These are phyloP conservation scores for Lanius ludovicianus DNA, from an alignment of 2,113 vertebrate species.

Conservation along the genomic window DNA sequence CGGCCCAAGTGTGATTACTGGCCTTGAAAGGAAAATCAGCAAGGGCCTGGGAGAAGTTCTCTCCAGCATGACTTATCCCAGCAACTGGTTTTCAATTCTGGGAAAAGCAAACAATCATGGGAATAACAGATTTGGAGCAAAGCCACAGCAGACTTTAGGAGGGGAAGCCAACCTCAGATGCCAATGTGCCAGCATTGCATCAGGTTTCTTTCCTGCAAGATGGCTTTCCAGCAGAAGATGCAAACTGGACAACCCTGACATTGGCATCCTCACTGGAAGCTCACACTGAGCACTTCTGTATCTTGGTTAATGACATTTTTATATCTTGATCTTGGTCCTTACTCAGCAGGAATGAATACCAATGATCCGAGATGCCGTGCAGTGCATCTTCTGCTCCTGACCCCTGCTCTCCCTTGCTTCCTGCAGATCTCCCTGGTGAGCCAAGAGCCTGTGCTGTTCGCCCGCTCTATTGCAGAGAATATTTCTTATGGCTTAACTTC, in stretches of 20 bases:
- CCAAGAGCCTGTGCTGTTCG: slow-evolving; percentile 93
- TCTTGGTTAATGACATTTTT: not conserved
- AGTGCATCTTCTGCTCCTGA: not conserved
- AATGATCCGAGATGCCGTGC: fast-evolving
- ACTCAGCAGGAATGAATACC: not conserved
- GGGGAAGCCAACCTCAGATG: not conserved
- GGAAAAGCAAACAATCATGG: not conserved
- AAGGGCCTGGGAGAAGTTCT: not conserved
- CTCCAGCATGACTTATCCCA: not conserved
- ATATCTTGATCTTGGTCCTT: fast-evolving
- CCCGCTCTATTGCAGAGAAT: slow-evolving; percentile 87
- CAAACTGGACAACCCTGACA: not conserved
- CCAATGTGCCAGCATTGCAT: not conserved
- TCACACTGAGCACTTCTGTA: not conserved
- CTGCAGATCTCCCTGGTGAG: slow-evolving; percentile 89
- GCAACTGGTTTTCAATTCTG: not conserved
- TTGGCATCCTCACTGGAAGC: not conserved
- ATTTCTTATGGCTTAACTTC: slow-evolving; percentile 87
- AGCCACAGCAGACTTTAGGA: not conserved
- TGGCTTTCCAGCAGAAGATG: not conserved
- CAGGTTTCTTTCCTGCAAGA: not conserved
- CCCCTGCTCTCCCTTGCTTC: not conserved
- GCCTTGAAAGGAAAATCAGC: not conserved
- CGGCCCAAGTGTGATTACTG: not conserved
- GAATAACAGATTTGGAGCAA: not conserved